Percentiles rank a stretch among this genome's conserved stretches.
Evolutionary conservation across 2,888 invertebrate species (phyloP).

Genomic region (Pimpla rufipes): DNA sequence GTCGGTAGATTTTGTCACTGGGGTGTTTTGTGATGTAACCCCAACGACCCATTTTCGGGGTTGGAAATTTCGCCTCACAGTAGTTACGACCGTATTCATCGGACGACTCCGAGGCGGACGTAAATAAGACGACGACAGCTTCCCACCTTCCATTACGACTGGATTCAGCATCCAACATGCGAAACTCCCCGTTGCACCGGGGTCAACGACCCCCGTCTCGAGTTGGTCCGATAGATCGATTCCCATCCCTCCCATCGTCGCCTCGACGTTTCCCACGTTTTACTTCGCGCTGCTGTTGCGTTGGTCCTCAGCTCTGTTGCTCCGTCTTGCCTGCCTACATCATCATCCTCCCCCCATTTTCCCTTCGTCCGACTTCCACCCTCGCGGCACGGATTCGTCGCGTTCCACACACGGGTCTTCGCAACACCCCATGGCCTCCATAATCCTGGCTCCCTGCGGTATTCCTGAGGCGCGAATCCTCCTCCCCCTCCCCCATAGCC

Average conservation of each 20-base stretch:
- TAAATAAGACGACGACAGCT: slow-evolving; percentile 1
- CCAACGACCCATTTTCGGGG: not conserved
- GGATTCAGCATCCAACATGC: not conserved
- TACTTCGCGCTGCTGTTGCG: slow-evolving; percentile 7
- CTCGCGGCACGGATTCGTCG: not conserved
- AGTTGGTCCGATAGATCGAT: slow-evolving; percentile 53
- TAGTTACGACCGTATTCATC: slow-evolving; percentile 22
- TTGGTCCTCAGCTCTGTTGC: slow-evolving; percentile 15
- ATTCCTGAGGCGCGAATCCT: not conserved
- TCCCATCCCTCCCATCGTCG: slow-evolving; percentile 23
- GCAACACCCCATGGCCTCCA: no score
- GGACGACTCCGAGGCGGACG: slow-evolving; percentile 1
- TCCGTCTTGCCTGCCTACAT: slow-evolving; percentile 15
- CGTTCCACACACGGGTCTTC: no score
- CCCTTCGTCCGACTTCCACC: not conserved
- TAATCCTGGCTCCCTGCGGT: no score
- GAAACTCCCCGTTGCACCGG: slow-evolving; percentile 10
- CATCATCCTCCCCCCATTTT: slow-evolving; percentile 15
- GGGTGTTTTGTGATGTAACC: no score
- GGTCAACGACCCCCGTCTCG: slow-evolving; percentile 38
- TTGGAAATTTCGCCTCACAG: slow-evolving; percentile 5
- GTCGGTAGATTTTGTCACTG: no score
- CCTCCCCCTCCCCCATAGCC: not conserved
- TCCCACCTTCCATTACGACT: not conserved
- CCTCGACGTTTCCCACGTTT: slow-evolving; percentile 28